Evolutionary conservation across 2,888 invertebrate species (phyloP).

Genomic region (Aphelenchoides bicaudatus): DNA sequence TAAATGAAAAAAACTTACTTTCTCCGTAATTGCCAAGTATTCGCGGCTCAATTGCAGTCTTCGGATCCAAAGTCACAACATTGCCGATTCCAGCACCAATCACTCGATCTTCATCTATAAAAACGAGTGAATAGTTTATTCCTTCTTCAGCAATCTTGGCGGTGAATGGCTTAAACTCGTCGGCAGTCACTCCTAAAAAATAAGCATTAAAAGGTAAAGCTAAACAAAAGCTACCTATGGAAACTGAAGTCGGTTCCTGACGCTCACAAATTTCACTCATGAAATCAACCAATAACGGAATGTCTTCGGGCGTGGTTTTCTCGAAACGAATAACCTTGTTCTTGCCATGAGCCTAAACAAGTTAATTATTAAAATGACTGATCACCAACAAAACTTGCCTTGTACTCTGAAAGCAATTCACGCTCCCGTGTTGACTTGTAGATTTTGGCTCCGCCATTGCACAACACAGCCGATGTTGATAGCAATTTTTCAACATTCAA

Average conservation of each 20-base stretch:
- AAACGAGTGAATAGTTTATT: not conserved
- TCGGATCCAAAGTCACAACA: not conserved
- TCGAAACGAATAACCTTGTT: conserved; percentile 1
- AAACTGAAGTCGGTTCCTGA: not conserved
- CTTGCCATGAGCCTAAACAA: no score
- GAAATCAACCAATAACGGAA: not conserved
- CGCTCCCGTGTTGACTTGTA: no score
- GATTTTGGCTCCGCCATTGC: no score
- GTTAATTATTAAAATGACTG: no score
- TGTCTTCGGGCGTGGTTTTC: not conserved
- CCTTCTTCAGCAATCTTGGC: not conserved
- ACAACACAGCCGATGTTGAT: no score
- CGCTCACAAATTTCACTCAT: not conserved
- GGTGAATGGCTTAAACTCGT: conserved; percentile 7
- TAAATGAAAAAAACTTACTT: not conserved
- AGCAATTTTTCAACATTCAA: no score
- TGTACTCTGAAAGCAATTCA: no score
- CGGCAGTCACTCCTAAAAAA: conserved; percentile 7
- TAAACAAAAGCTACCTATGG: not conserved
- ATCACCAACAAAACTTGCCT: no score
- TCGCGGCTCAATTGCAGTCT: not conserved
- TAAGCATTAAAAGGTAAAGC: not conserved
- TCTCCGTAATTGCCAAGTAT: conserved; percentile 3
- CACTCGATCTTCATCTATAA: not conserved
- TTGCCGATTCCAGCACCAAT: conserved; percentile 5